A percentile compares a stretch with the other conserved stretches of the same genome.
phyloP scores from a whole-genome alignment of 2,797 vertebrate species.

The Xiphorhynchus erythropygius region DNA sequence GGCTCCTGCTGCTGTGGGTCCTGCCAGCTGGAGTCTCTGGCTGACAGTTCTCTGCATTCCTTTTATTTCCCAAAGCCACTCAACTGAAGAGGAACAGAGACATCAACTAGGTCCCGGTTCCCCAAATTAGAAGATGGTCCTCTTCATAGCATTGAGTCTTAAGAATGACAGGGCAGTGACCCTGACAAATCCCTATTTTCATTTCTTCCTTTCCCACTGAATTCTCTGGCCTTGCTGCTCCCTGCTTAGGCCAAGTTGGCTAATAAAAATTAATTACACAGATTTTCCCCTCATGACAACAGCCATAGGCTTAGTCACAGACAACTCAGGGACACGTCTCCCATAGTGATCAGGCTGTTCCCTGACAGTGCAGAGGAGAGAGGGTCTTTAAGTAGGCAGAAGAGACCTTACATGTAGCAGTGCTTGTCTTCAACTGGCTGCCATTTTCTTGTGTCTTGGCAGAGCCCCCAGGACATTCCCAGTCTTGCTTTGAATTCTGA shows the following conservation, averaged over 20 bases:
- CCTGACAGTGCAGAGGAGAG: not conserved
- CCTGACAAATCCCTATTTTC: not conserved
- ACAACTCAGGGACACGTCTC: not conserved
- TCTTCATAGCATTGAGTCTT: not conserved
- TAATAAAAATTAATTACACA: not conserved
- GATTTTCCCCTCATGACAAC: not conserved
- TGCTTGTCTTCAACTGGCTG: constrained; percentile 12
- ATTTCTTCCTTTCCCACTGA: constrained; percentile 12
- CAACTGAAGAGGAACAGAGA: not conserved
- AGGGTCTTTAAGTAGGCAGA: not conserved
- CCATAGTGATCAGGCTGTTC: not conserved
- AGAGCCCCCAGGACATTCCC: not conserved
- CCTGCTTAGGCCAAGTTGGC: not conserved
- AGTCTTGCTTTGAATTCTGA: constrained; percentile 37
- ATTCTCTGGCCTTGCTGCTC: not conserved
- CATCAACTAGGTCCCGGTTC: not conserved
- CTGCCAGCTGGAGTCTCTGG: not conserved
- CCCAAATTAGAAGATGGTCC: not conserved
- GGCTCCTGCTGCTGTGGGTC: not conserved
- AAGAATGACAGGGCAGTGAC: constrained; percentile 36
- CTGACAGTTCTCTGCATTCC: not conserved
- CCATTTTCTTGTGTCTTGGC: not conserved
- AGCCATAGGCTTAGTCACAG: not conserved
- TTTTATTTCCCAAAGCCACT: not conserved
- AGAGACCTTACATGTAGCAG: constrained; percentile 1